Evolutionary conservation across 2,113 vertebrate genomes (phyloP), one percentile per base, ranked within the genome.

Genomic region (Istiophorus platypterus): DNA sequence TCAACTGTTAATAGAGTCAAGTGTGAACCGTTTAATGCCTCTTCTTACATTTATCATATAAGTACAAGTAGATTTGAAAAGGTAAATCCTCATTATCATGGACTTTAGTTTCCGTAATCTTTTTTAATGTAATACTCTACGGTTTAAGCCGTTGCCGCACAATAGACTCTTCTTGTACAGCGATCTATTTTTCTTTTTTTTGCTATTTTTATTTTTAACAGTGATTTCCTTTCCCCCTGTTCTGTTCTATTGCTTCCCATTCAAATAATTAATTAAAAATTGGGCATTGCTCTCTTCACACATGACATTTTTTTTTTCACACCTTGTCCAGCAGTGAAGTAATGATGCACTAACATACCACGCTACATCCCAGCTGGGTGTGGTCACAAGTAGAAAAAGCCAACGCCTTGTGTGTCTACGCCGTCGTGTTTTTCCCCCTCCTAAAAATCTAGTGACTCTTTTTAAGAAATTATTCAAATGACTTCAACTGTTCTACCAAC

Each of bases 311-410:
- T 34, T 15, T 24, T 52, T 37, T 15, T 5, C 5, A 37, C 29
- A 52, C 11, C 20, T 5, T n/a, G 24, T 11, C 10, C 37, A 29
- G 3, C 37, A 42, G 24, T n/a, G 2, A 59, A n/a, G 9, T n/a
- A 22, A 45, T 20, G 11, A 22, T 56, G 34, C 1, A 47, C 22
- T 2, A 9, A 31, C 26, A 9, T 7, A 39, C 22, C 18, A 18
- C 5, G 26, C 13, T 56, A 62, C 11, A 75, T 74, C 57, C 31
- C 37, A 63, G 37, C 22, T 47, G n/a, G 7, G 14, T 77, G 75
- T 51, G 41, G 20, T 66, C 10, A 45, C 18, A 18, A 24, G 27
- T 62, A 20, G 51, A 51, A 57, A 5, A 42, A 3, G 34, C 24
- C 7, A 52, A 29, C 9, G 12, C 41, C 12, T n/a, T n/a, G n/a